Evolutionary conservation across 1,140 invertebrate species (phyloP), one percentile per base, ranked within the genome.

Genomic region (Solen grandis): DNA sequence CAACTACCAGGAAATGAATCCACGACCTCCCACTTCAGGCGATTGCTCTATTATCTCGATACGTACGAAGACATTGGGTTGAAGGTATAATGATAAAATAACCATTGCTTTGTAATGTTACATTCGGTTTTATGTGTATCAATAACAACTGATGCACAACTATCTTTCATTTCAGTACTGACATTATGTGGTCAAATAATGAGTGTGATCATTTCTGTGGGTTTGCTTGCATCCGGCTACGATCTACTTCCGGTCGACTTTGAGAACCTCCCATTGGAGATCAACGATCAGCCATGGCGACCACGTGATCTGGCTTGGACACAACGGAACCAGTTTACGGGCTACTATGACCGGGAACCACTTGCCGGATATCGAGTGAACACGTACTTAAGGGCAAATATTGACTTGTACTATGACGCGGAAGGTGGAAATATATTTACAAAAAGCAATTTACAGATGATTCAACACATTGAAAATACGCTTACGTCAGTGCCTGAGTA

Each of bases 181-280:
- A 35, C 66, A 19, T 14, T 85, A n/a, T 19, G 19, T 13, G 65
- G 46, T 1, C 84, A 85, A 38, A 27, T 85, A n/a, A 31, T 77
- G 14, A 59, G 83, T 35, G 52, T 84, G 90, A 90, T 77, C 0
- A 57, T 81, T 54, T 84, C 84, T 16, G 68, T 46, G 4, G 52
- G 60, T 14, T 63, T 87, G 19, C 38, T 84, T 5, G 55, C 25
- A 19, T n/a, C 33, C 0, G 86, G 85, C 4, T 88, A 86, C 57
- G 80, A 88, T 54, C 76, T 88, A 22, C 72, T 88, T 29, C 86
- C 86, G 25, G 31, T 75, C 1, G 75, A 84, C 27, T 88, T 86
- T 60, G 82, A 85, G 31, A 78, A 63, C 52, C 33, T 88, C 5
- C 86, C 86, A 1, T 54, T 88, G 33, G 73, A 88, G 19, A 69